These are phyloP conservation scores for Papilio dardanus DNA, from an alignment of 1,140 invertebrate species.

Conservation along the genomic window DNA sequence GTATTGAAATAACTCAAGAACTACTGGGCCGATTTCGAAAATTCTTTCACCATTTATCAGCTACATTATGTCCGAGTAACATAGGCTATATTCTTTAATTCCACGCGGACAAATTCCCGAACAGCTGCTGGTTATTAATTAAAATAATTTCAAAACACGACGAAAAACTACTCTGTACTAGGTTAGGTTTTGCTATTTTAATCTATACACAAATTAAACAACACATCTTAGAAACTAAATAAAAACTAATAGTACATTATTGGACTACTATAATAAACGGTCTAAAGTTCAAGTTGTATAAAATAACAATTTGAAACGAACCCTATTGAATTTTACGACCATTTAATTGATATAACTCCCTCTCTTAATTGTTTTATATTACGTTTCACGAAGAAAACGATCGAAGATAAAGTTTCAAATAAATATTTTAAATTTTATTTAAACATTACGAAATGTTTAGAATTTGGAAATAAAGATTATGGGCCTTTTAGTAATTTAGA, in stretches of 20 bases:
- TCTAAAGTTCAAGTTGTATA: not conserved
- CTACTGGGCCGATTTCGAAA: too few species aligned
- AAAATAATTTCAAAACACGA: too few species aligned
- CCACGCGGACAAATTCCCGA: too few species aligned
- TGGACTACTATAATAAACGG: not conserved
- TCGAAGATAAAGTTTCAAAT: not conserved
- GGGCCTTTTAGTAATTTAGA: not conserved
- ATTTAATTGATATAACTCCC: conserved; percentile 5
- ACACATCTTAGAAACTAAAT: not conserved
- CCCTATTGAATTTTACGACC: not conserved
- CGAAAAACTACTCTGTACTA: too few species aligned
- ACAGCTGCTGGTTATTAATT: too few species aligned
- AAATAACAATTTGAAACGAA: conserved; percentile 24
- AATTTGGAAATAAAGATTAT: not conserved
- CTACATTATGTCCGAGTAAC: too few species aligned
- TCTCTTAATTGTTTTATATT: conserved; percentile 8
- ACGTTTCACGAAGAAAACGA: not conserved
- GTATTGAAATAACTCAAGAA: too few species aligned
- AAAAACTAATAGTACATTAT: conserved; percentile 1
- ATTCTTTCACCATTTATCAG: too few species aligned
- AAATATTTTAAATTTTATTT: not conserved
- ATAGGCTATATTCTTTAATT: too few species aligned
- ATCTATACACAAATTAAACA: too few species aligned
- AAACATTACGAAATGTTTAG: not conserved
- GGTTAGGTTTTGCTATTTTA: too few species aligned